Base-by-base conservation (phyloP, 2,797 vertebrate genomes). In the Aulostomus chinensis region DNA sequence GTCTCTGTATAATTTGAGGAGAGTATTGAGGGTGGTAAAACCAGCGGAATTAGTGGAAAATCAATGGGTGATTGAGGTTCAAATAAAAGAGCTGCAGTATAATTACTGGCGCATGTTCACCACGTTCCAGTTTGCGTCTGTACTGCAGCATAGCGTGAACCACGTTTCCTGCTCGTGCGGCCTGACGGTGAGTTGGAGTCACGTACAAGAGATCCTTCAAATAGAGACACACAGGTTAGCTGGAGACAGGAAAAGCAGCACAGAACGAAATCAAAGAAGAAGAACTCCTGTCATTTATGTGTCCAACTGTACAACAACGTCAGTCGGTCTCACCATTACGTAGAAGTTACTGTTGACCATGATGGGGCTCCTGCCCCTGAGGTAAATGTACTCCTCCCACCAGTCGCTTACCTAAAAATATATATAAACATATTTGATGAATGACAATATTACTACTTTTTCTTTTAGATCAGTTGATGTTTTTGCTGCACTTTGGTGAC, bases 261-360 rank as follows among this genome's bases (percentile, higher is more conserved):
- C n/a, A n/a, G n/a, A n/a, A n/a, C n/a, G n/a, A n/a, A n/a, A n/a
- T n/a, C n/a, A n/a, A n/a, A n/a, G n/a, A n/a, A n/a, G n/a, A n/a
- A n/a, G n/a, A n/a, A n/a, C n/a, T n/a, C n/a, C n/a, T n/a, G n/a
- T n/a, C n/a, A n/a, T n/a, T n/a, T n/a, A n/a, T n/a, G n/a, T n/a
- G 2, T 11, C 9, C 8, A 16, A 4, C 26, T 2, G 10, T 26
- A 21, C 10, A 18, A 25, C 9, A 53, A 37, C 3, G 32, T 22
- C 2, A 15, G 11, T 36, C 9, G 3, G 8, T 50, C 88, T 87
- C 71, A 96, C 94, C 94, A 94, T 96, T 34, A 86, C 83, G 1
- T 97, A 98, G 69, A 96, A 98, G 87, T 98, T 98, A 85, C 96
- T 98, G 90, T 98, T 98, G 63, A 98, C 96, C 95, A 97, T 94